Evolutionary conservation across 30 jellyfish, hydroid and myxozoan species (phyloP), one percentile per base, ranked within the genome.

Genomic region (Pelagia noctiluca): DNA sequence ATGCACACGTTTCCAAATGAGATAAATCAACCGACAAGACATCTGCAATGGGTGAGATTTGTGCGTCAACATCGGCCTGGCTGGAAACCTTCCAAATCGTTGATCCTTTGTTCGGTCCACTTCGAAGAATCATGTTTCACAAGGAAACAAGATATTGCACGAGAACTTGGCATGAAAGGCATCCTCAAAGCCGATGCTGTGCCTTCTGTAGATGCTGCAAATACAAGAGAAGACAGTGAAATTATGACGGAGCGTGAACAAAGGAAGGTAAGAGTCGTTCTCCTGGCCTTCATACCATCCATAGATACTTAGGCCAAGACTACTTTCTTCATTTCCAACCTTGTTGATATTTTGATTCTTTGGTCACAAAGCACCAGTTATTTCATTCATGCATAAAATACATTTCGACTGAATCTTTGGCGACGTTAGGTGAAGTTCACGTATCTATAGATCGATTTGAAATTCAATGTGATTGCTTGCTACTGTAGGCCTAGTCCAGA

Each of bases 181-280:
- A 61, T 21, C 24, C 67, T 78, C 18, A 61, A 57, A 23, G 33
- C 77, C 3, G 77, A 78, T 78, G 89, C 89, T 33, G 67, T 60
- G 21, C 89, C 89, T 5, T 31, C 89, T 2, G 31, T 78, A 24
- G 80, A 78, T 42, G 89, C 89, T 30, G 89, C 89, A 61, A 78
- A 63, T 42, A 32, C 23, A 32, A 32, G 53, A 32, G 63, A 76
- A 47, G 78, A 35, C 33, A 60, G 38, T 25, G 33, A 0, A 37
- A 16, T 12, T 68, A 62, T 62, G 37, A n/a, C 76, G 2, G 87
- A 60, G 2, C 87, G 78, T 28, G 87, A 57, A 33, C 52, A 37
- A 23, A 76, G 87, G 35, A 57, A 52, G 87, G 87, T 76, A 52
- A 52, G 73, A 26, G 37, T n/a, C 33, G 0, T 2, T 62, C 37